A percentile compares a stretch with the other conserved stretches of the same genome.
These are phyloP conservation scores for Thalassarche chlororhynchos DNA, from an alignment of 2,113 vertebrate genomes.

Conservation along the genomic window DNA sequence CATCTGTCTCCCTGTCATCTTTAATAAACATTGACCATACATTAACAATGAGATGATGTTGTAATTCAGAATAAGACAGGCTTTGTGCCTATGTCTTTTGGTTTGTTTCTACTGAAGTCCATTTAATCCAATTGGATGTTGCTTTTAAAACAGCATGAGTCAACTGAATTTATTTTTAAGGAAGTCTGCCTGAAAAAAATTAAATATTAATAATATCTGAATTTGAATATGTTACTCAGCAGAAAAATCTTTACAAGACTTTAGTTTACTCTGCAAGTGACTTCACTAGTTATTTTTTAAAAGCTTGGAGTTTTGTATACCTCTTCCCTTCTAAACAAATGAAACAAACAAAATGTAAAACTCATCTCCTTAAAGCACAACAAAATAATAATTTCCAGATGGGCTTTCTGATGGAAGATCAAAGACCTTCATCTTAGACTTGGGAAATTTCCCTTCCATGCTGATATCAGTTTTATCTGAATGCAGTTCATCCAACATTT, in stretches of 20 bases:
- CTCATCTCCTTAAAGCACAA: slow-evolving; percentile 20
- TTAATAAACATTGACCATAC: neutral
- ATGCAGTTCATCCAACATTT: neutral
- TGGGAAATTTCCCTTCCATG: slow-evolving; percentile 24
- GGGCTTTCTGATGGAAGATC: slow-evolving; percentile 45
- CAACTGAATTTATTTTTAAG: neutral
- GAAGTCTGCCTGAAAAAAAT: neutral
- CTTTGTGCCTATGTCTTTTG: neutral
- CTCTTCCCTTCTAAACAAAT: slow-evolving; percentile 4
- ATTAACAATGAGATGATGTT: neutral
- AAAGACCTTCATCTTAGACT: slow-evolving; percentile 23
- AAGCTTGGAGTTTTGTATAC: neutral
- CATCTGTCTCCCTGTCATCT: neutral
- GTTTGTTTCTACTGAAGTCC: neutral
- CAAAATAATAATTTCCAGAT: slow-evolving; percentile 54
- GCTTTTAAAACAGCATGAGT: neutral
- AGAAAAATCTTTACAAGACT: neutral
- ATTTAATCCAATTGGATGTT: neutral
- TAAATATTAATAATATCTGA: neutral
- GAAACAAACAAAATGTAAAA: slow-evolving; percentile 49
- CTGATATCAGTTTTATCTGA: slow-evolving; percentile 29
- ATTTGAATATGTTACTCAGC: neutral
- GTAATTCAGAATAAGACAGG: neutral
- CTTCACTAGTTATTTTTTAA: neutral
- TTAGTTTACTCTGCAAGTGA: neutral